phyloP scores from a whole-genome alignment of 2,113 vertebrate species.

The Aix galericulata region DNA sequence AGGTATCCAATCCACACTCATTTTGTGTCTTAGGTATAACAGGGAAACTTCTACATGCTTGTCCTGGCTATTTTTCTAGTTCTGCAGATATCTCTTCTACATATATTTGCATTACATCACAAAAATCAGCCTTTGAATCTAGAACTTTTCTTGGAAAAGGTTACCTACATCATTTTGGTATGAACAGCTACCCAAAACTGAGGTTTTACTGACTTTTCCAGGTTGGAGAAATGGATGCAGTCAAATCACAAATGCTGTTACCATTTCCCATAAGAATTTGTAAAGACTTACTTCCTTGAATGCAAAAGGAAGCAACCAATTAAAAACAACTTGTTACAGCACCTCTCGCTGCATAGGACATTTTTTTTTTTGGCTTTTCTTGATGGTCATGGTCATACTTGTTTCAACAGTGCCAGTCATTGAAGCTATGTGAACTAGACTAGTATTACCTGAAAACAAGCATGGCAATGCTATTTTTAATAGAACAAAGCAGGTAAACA shows the following conservation, averaged over 20 bases:
- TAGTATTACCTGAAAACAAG: too few relatives aligned
- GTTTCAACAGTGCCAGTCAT: not conserved
- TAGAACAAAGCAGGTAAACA: not conserved
- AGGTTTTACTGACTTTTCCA: not conserved
- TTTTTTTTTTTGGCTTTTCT: not conserved
- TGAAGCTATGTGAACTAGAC: too few relatives aligned
- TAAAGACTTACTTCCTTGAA: not conserved
- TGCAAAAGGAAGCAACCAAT: not conserved
- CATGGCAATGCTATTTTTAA: not conserved
- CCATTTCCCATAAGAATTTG: not conserved
- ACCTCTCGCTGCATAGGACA: too few relatives aligned
- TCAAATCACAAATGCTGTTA: not conserved
- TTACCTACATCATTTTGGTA: not conserved
- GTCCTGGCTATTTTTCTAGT: not conserved
- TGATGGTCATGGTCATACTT: not conserved
- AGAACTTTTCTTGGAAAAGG: not conserved
- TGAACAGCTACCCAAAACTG: not conserved
- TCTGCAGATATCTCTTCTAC: not conserved
- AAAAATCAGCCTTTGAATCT: not conserved
- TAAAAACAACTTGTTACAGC: not conserved
- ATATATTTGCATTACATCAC: not conserved
- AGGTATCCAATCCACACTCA: too few relatives aligned
- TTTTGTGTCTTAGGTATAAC: not conserved
- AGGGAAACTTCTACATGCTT: not conserved
- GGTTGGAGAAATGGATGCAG: not conserved